phyloP scores from a whole-genome alignment of 2,888 invertebrate genomes.

The Chrysina gloriosa region DNA sequence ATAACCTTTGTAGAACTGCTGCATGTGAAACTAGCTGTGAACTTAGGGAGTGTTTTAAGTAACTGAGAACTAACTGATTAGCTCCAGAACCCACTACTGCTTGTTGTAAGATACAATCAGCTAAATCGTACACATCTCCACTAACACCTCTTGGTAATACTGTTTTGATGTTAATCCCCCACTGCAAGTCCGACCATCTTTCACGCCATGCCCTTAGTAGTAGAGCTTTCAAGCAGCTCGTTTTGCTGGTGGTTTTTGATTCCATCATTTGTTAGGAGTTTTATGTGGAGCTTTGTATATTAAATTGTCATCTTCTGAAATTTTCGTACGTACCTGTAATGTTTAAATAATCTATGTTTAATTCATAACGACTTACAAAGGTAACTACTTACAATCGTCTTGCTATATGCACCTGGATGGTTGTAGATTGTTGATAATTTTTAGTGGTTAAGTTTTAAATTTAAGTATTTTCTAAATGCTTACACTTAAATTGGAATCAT shows the following conservation, averaged over 20 bases:
- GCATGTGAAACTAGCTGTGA: slow-evolving; percentile 92
- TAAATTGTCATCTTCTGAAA: too few species aligned
- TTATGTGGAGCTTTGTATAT: too few species aligned
- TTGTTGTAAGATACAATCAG: slow-evolving; percentile 93
- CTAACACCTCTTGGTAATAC: slow-evolving; percentile 89
- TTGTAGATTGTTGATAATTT: too few species aligned
- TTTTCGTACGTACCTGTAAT: too few species aligned
- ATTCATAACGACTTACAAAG: too few species aligned
- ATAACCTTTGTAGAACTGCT: slow-evolving; percentile 87
- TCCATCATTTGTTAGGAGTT: slow-evolving; percentile 69
- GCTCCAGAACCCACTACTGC: slow-evolving; percentile 94
- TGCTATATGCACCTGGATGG: too few species aligned
- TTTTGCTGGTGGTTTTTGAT: slow-evolving; percentile 85
- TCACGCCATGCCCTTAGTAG: slow-evolving; percentile 93
- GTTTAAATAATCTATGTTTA: too few species aligned
- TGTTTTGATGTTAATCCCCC: slow-evolving; percentile 97
- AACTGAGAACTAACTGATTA: slow-evolving; percentile 90
- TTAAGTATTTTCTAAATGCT: too few species aligned
- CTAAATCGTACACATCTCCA: slow-evolving; percentile 92
- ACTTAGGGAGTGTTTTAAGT: slow-evolving; percentile 90
- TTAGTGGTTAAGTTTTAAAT: too few species aligned
- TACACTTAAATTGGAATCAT: too few species aligned
- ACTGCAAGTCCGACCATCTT: slow-evolving; percentile 94
- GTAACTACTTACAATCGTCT: too few species aligned
- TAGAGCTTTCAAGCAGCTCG: slow-evolving; percentile 82